phyloP scores from a whole-genome alignment of 92 coral and sea anemone genomes.

The Micromussa lordhowensis region DNA sequence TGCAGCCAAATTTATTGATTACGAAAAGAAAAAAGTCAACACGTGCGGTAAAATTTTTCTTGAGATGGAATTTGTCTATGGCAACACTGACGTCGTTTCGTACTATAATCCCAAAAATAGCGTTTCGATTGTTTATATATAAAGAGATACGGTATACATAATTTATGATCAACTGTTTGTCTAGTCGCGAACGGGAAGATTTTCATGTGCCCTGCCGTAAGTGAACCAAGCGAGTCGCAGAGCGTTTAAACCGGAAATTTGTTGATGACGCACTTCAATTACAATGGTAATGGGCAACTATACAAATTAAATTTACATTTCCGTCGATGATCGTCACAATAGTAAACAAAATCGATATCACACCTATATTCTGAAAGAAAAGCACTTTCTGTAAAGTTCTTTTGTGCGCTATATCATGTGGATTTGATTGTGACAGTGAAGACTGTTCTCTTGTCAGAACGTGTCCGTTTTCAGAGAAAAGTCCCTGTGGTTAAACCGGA shows the following conservation, averaged over 20 bases:
- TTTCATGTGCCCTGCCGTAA: not conserved
- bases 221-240: not conserved
- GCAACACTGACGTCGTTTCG: not conserved
- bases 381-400: not conserved
- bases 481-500: not conserved
- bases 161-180: not conserved
- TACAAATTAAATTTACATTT: not conserved
- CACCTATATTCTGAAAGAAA: not conserved
- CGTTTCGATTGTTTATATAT: not conserved
- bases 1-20: not conserved
- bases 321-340: not conserved
- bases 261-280: not conserved
- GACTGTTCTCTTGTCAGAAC: not conserved
- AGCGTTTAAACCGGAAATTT: slow-evolving; percentile 4
- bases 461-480: not conserved
- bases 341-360: not conserved
- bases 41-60: not conserved
- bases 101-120: not conserved
- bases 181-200: not conserved
- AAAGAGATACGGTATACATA: not conserved
- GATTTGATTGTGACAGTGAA: not conserved
- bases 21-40: not conserved
- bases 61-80: not conserved
- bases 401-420: too few relatives aligned
- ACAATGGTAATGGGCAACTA: not conserved